A percentile compares a stretch with the other conserved stretches of the same genome.
phyloP scores from a whole-genome alignment of 2,797 vertebrate genomes.

The Neoniphon sammara region DNA sequence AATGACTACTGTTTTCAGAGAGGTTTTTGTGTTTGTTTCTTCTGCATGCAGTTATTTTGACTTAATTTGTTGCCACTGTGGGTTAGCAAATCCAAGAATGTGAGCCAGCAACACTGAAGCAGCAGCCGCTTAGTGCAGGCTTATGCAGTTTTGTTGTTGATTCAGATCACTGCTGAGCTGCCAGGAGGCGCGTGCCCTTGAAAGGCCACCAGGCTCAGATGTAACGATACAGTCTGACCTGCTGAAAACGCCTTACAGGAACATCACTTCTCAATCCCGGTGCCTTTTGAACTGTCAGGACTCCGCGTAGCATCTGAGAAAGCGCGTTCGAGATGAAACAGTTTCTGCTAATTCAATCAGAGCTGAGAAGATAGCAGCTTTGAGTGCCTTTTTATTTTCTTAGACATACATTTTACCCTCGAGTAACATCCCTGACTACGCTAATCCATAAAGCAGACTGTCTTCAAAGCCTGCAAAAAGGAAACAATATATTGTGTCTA shows the following conservation, averaged over 20 bases:
- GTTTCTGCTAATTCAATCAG: conserved; percentile 45
- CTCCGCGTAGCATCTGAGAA: background rate
- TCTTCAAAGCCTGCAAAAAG: conserved; percentile 1
- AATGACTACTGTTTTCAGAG: conserved; percentile 21
- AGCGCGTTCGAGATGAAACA: conserved; percentile 20
- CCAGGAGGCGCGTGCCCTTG: conserved; percentile 12
- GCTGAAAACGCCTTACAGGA: background rate
- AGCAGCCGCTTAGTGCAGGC: conserved; percentile 21
- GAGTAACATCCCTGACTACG: conserved; percentile 13
- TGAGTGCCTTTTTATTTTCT: background rate
- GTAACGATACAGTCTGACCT: conserved; percentile 8
- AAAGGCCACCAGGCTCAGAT: conserved; percentile 12
- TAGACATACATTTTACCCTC: conserved; percentile 24
- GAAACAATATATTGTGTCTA: conserved; percentile 5
- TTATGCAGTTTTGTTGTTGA: conserved; percentile 30
- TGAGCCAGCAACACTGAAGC: background rate
- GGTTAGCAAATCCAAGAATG: background rate
- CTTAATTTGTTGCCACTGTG: conserved; percentile 16
- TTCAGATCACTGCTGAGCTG: conserved; percentile 30
- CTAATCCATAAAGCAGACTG: conserved; percentile 35
- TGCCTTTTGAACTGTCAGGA: background rate
- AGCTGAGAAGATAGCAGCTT: conserved; percentile 23
- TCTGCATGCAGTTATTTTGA: background rate
- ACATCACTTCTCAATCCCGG: conserved; percentile 1
- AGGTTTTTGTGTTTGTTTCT: conserved; percentile 22